Base-by-base conservation (phyloP, 92 coral and sea anemone species). In the Micromussa lordhowensis region DNA sequence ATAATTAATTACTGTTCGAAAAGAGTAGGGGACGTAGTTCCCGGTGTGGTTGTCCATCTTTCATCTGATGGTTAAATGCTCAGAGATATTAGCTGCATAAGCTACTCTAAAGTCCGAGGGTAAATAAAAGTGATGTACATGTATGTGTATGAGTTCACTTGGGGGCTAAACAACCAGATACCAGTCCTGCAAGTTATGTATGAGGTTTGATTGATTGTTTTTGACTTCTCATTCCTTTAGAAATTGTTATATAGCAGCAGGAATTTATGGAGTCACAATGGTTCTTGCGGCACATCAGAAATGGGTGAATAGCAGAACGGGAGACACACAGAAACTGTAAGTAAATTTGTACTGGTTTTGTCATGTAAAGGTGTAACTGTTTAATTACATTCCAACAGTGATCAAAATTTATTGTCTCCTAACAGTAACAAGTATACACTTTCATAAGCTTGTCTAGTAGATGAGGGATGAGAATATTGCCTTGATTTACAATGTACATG, bases 201-300 rank as follows among this genome's bases (percentile, higher is more conserved):
- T 59, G 66, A 21, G 9, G 18, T 16, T 22, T 59, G 22, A 22
- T 22, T 19, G 35, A 5, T 29, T 75, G 36, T 24, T 34, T 77
- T 76, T 86, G 0, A 9, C 40, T 15, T 59, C 74, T 68, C 26
- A 4, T 32, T 35, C 75, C 72, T 51, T 1, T 70, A 97, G 99
- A 84, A 97, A 97, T 85, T 97, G 99, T 91, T 97, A 68, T 84
- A 91, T 95, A 89, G 99, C 98, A 14, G 99, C 99, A 36, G 99
- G 99, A 18, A 88, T 97, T 79, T 97, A 97, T 86, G 94, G 91
- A 1, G 91, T 94, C 24, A 91, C 93, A 4, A 87, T 97, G 54
- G 36, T 96, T 70, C 87, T 97, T 22, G 91, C 99, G 12, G 92
- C 88, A 28, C 95, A 96, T 86, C 99, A 97, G 83, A 96, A 96